Evolutionary conservation across 1,140 invertebrate genomes (phyloP).

Genomic region (Adoxophyes honmai): DNA sequence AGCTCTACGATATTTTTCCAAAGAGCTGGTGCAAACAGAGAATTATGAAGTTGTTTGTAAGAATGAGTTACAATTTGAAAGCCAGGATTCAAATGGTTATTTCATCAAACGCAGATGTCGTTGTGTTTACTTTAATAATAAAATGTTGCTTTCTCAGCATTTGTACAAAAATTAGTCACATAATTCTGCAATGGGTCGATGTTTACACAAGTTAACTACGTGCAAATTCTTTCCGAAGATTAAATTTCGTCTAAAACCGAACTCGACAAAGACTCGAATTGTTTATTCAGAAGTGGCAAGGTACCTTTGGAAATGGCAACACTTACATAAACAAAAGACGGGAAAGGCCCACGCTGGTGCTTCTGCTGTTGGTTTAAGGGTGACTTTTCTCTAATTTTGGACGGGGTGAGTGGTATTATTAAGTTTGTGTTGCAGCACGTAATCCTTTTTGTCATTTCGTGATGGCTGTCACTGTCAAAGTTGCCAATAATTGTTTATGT

Average conservation of each 20-base stretch:
- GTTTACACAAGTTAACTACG: slow-evolving; percentile 39
- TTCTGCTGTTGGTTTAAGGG: slow-evolving; percentile 18
- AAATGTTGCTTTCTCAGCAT: background rate
- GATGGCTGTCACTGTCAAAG: slow-evolving; percentile 71
- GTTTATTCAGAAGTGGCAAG: slow-evolving; percentile 50
- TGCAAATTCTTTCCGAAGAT: slow-evolving; percentile 36
- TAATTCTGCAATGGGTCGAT: slow-evolving; percentile 40
- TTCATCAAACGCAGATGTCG: slow-evolving; percentile 1
- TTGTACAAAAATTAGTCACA: slow-evolving; percentile 20
- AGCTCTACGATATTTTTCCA: slow-evolving; percentile 28
- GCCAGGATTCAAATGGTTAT: background rate
- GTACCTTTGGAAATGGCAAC: slow-evolving; percentile 49
- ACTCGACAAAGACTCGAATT: slow-evolving; percentile 31
- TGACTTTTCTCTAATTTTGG: slow-evolving; percentile 16
- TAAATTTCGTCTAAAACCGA: slow-evolving; percentile 29
- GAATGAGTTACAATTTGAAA: slow-evolving; percentile 28
- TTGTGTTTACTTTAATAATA: slow-evolving; percentile 4
- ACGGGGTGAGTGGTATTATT: slow-evolving; percentile 5
- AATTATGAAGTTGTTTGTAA: slow-evolving; percentile 28
- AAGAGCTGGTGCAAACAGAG: slow-evolving; percentile 18
- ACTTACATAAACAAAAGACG: slow-evolving; percentile 22
- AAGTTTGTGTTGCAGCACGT: slow-evolving; percentile 32
- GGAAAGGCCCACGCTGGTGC: background rate
- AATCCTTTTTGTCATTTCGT: slow-evolving; percentile 68
- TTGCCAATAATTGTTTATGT: slow-evolving; percentile 63